A percentile compares a stretch with the other conserved stretches of the same genome.
phyloP scores from a whole-genome alignment of 2,113 vertebrate species.

The Anseranas semipalmata region DNA sequence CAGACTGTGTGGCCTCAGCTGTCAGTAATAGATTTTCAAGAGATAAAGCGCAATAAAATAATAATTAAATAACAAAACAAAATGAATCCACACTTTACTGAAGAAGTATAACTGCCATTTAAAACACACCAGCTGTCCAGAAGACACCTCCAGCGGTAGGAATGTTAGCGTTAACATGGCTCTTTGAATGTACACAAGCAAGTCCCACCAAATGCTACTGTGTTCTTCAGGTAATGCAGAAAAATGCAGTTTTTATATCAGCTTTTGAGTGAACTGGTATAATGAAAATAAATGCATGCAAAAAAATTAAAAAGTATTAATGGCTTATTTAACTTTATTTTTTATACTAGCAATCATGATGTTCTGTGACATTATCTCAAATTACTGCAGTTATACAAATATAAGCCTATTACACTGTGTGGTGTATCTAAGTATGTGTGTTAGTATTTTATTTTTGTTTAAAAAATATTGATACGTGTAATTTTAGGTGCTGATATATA shows the following conservation, averaged over 20 bases:
- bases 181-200: rapidly evolving
- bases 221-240: background rate
- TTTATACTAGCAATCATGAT: background rate
- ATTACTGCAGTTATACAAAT: background rate
- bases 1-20: background rate
- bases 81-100: background rate
- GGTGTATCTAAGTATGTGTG: background rate
- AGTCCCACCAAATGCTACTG: background rate
- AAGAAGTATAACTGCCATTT: background rate
- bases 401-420: background rate
- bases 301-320: background rate
- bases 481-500: background rate
- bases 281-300: background rate
- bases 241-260: background rate
- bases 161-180: background rate
- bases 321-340: background rate
- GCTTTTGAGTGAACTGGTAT: background rate
- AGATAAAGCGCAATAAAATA: background rate
- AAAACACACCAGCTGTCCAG: background rate
- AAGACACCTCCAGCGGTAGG: background rate
- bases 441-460: background rate
- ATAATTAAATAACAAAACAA: background rate
- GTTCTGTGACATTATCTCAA: background rate
- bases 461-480: background rate
- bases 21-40: background rate